Conservation (phyloP, 2,797 vertebrate species). For the Linurgus olivaceus region DNA sequence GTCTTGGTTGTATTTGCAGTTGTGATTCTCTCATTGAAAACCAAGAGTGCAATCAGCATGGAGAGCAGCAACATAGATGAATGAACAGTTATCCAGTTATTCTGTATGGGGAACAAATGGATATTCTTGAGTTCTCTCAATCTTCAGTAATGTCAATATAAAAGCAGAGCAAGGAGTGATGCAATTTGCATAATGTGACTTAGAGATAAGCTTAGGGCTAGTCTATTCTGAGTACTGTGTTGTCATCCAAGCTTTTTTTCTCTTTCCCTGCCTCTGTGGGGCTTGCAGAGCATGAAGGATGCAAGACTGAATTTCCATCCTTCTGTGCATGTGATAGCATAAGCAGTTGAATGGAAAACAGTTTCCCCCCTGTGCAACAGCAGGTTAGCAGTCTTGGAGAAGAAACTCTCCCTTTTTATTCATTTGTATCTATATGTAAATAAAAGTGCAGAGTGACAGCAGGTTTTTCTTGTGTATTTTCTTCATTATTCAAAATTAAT, state of each 20-base stretch:
- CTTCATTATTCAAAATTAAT: not conserved
- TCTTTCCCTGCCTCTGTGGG: not conserved
- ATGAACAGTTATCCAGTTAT: not conserved
- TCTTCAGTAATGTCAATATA: not conserved
- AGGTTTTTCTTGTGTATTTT: not conserved
- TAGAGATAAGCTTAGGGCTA: not conserved
- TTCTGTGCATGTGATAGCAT: not conserved
- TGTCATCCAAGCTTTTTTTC: not conserved
- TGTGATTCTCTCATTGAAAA: not conserved
- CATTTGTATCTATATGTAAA: not conserved
- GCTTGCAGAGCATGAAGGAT: not conserved
- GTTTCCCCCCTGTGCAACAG: not conserved
- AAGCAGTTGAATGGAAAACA: not conserved
- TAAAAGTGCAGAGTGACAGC: not conserved
- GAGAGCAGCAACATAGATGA: not conserved
- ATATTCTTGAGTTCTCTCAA: not conserved
- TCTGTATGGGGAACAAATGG: not conserved
- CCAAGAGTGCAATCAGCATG: not conserved
- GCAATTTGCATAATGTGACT: not conserved
- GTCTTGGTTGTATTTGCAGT: not conserved
- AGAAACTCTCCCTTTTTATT: not conserved
- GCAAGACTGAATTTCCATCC: not conserved
- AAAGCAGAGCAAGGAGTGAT: not conserved
- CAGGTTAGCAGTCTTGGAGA: not conserved
- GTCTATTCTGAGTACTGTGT: accelerated